Percentiles rank a stretch among this genome's conserved stretches.
Conservation (phyloP, 1,140 invertebrate genomes). For the Zaprionus gabonicus region DNA sequence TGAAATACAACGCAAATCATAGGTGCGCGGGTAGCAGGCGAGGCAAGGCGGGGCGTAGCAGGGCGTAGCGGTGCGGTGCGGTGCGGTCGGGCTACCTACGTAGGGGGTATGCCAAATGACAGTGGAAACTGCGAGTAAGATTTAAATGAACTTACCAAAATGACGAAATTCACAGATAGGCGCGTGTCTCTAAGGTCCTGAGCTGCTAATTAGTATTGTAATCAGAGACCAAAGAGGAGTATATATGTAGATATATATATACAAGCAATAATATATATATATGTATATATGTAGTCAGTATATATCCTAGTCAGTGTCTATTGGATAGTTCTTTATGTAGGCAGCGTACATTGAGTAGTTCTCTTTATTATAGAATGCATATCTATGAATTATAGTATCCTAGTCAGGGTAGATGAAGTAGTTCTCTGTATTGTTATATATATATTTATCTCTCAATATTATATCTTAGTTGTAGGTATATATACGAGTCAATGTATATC, state of each 20-base stretch:
- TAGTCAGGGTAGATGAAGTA: no score
- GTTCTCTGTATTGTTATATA: no score
- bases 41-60: not conserved
- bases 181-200: slow-evolving; percentile 40
- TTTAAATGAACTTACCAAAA: slow-evolving; percentile 44
- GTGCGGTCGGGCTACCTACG: not conserved
- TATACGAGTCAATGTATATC: no score
- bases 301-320: no score
- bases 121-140: slow-evolving; percentile 12
- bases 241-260: not conserved
- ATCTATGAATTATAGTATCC: no score
- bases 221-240: not conserved
- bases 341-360: no score
- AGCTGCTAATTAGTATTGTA: slow-evolving; percentile 53
- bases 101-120: slow-evolving; percentile 5
- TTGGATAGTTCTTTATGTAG: not conserved
- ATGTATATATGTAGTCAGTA: no score
- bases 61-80: not conserved
- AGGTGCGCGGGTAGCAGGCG: slow-evolving; percentile 7
- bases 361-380: no score
- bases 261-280: no score
- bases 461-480: no score
- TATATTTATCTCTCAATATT: no score
- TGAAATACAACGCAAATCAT: slow-evolving; percentile 71
- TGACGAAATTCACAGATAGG: slow-evolving; percentile 57